A percentile compares a stretch with the other conserved stretches of the same genome.
These are phyloP conservation scores for Decapterus maruadsi DNA, from an alignment of 2,797 vertebrate species.

Conservation along the genomic window DNA sequence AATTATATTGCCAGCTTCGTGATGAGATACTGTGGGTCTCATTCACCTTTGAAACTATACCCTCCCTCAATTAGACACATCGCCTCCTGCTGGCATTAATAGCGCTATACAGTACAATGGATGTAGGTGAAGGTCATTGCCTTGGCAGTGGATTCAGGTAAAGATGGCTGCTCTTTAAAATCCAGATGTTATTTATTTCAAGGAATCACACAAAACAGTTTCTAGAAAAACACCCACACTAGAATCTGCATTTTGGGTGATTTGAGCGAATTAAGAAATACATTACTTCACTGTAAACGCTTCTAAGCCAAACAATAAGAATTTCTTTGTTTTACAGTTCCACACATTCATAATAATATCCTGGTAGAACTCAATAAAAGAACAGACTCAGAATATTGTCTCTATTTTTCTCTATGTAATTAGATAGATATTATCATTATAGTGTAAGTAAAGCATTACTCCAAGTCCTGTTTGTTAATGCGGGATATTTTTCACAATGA, in stretches of 20 bases:
- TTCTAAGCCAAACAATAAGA: not conserved
- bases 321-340: not conserved
- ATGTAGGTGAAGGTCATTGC: slow-evolving; percentile 22
- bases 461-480: not conserved
- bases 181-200: too few relatives aligned
- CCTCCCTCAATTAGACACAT: slow-evolving; percentile 27
- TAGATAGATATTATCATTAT: too few relatives aligned
- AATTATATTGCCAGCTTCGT: slow-evolving; percentile 72
- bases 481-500: not conserved
- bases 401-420: too few relatives aligned
- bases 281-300: not conserved
- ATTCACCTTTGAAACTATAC: slow-evolving; percentile 32
- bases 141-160: slow-evolving; percentile 1
- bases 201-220: not conserved
- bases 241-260: not conserved
- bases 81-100: slow-evolving; percentile 50
- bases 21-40: slow-evolving; percentile 45
- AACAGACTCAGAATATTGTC: too few relatives aligned
- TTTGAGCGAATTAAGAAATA: not conserved
- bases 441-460: not conserved
- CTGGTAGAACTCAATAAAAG: too few relatives aligned
- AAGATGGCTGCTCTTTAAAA: not conserved
- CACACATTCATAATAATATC: not conserved
- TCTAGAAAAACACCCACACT: not conserved
- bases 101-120: not conserved